A percentile compares a stretch with the other conserved stretches of the same genome.
These are phyloP conservation scores for Hepsetus odoe DNA, from an alignment of 2,113 vertebrate genomes.

Conservation along the genomic window DNA sequence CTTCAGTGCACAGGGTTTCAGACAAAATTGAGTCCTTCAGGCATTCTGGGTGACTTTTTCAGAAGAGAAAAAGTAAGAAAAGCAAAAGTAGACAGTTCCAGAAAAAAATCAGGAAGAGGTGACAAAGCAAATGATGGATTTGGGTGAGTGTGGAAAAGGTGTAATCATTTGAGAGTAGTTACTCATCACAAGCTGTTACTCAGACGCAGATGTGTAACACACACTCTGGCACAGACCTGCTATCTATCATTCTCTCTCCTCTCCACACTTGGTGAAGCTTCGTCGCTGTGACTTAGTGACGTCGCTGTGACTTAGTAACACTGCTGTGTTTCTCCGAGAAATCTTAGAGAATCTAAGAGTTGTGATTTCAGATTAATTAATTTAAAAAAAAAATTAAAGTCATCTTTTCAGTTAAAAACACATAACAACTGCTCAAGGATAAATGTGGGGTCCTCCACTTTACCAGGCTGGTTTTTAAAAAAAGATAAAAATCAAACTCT, in stretches of 20 bases:
- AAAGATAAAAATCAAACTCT: background rate
- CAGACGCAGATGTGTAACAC: constrained; percentile 51
- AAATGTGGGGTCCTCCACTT: background rate
- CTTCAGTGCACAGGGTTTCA: background rate
- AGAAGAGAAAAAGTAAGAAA: constrained; percentile 6
- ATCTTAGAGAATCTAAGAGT: constrained; percentile 2
- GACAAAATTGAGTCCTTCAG: constrained; percentile 5
- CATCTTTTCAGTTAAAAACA: constrained; percentile 10
- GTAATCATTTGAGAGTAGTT: constrained; percentile 45
- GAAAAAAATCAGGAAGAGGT: constrained; percentile 18
- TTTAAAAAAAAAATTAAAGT: background rate
- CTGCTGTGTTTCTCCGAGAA: constrained; percentile 10
- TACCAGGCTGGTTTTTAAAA: background rate
- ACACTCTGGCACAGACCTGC: constrained; percentile 7
- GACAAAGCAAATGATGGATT: constrained; percentile 41
- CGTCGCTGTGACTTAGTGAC: constrained; percentile 21
- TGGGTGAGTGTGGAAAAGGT: constrained; percentile 24
- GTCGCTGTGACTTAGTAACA: constrained; percentile 20
- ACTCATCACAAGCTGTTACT: constrained; percentile 48
- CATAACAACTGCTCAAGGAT: background rate
- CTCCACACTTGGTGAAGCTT: constrained; percentile 27
- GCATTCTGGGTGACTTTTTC: constrained; percentile 15
- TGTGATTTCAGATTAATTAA: background rate
- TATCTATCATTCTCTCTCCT: constrained; percentile 40
- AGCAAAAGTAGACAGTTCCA: background rate